Conservation (phyloP, 2,113 vertebrate genomes). For the Pungitius pungitius region DNA sequence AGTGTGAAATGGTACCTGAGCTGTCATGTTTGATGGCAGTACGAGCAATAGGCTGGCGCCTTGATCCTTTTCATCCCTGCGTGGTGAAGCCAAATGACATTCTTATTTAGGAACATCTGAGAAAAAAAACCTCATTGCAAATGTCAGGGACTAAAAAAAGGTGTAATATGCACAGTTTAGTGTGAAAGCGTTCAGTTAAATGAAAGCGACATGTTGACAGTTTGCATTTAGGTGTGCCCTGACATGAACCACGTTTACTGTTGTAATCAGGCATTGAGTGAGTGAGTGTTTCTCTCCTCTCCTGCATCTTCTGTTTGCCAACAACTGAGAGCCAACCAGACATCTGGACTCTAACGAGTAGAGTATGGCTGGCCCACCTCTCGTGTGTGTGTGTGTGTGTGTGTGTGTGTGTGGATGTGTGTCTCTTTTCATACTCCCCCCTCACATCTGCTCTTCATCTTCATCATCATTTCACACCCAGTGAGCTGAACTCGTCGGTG, state of each 20-base stretch:
- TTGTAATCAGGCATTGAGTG: background rate
- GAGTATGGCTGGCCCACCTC: constrained; percentile 34
- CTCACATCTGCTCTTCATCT: constrained; percentile 60
- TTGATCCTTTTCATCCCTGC: background rate
- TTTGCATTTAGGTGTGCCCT: background rate
- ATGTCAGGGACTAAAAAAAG: background rate
- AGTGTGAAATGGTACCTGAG: constrained; percentile 27
- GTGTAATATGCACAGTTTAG: background rate
- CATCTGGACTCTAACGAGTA: constrained; percentile 68
- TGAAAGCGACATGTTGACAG: background rate
- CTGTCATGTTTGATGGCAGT: constrained; percentile 21
- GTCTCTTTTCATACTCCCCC: constrained; percentile 24
- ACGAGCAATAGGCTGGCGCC: background rate
- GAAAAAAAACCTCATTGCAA: background rate
- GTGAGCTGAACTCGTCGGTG: constrained; percentile 59
- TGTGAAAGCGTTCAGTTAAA: background rate
- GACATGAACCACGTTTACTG: background rate
- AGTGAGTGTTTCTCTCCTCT: constrained; percentile 27
- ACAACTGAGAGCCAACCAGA: constrained; percentile 50
- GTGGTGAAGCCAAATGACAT: background rate
- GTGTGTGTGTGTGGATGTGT: constrained; percentile 17
- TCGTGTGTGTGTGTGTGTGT: constrained; percentile 20
- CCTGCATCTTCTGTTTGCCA: constrained; percentile 44
- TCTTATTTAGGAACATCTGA: background rate
- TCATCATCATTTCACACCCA: constrained; percentile 58